These are phyloP conservation scores for Dryomyza anilis DNA, from an alignment of 2,888 invertebrate species.

Conservation along the genomic window DNA sequence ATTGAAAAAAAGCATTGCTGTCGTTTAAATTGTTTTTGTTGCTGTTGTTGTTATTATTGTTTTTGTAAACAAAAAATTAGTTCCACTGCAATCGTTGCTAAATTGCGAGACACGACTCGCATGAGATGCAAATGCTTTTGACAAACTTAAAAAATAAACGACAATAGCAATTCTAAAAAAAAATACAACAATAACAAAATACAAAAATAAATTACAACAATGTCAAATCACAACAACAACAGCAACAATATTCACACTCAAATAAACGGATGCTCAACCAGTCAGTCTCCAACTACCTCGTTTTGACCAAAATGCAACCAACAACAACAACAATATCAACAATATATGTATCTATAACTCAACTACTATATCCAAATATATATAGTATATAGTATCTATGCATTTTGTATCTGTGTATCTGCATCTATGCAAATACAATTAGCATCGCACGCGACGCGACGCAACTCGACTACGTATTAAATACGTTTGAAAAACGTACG, in stretches of 20 bases:
- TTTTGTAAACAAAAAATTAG: too few relatives aligned
- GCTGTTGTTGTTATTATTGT: not conserved
- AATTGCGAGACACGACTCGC: too few relatives aligned
- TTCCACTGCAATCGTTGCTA: too few relatives aligned
- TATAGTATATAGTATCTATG: too few relatives aligned
- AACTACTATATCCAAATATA: not conserved
- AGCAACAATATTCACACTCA: not conserved
- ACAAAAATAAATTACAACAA: too few relatives aligned
- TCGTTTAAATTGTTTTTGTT: too few relatives aligned
- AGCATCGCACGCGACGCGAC: slow-evolving; percentile 7
- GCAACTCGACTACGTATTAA: not conserved
- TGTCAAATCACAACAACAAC: not conserved
- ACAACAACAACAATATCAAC: slow-evolving; percentile 6
- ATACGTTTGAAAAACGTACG: not conserved
- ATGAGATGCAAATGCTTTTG: too few relatives aligned
- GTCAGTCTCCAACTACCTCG: slow-evolving; percentile 42
- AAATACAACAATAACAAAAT: not conserved
- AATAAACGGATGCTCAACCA: not conserved
- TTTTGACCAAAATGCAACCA: slow-evolving; percentile 33
- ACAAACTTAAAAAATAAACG: too few relatives aligned
- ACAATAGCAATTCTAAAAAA: not conserved
- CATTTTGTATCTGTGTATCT: too few relatives aligned
- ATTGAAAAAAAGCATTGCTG: too few relatives aligned
- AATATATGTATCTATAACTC: slow-evolving; percentile 1
- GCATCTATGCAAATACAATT: slow-evolving; percentile 10